Conservation (phyloP, 2,888 invertebrate genomes). For the Criorhina ranunculi region DNA sequence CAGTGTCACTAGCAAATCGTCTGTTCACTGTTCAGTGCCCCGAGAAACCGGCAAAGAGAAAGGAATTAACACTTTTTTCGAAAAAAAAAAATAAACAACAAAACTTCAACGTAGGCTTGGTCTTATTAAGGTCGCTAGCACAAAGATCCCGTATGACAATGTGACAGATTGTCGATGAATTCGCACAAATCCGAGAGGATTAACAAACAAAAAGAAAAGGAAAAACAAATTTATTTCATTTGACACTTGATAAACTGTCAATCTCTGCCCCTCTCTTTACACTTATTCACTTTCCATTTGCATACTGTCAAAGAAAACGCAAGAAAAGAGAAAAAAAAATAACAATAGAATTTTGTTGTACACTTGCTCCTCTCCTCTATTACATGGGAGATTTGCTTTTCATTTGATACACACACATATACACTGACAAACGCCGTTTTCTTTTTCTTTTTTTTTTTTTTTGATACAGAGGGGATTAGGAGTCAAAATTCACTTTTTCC, state of each 20-base stretch:
- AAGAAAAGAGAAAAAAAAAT: constrained; percentile 23
- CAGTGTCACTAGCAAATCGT: constrained; percentile 10
- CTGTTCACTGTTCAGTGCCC: too few species aligned
- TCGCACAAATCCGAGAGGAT: constrained; percentile 21
- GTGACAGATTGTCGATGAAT: constrained; percentile 10
- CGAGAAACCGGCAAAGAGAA: constrained; percentile 38
- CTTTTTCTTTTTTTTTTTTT: not conserved
- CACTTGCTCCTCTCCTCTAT: constrained; percentile 11
- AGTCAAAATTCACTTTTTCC: constrained; percentile 32
- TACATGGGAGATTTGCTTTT: constrained; percentile 30
- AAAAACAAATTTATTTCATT: constrained; percentile 4
- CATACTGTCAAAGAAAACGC: constrained; percentile 37
- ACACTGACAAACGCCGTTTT: constrained; percentile 13
- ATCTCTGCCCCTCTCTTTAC: not conserved
- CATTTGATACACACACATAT: constrained; percentile 23
- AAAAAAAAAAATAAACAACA: too few species aligned
- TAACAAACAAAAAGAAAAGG: constrained; percentile 18
- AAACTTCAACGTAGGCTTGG: not conserved
- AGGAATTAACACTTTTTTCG: constrained; percentile 3
- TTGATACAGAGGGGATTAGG: constrained; percentile 10
- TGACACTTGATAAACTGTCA: constrained; percentile 43
- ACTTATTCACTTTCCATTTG: constrained; percentile 51
- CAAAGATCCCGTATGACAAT: constrained; percentile 15
- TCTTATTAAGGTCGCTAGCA: constrained; percentile 26
- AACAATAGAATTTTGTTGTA: constrained; percentile 15